Evolutionary conservation across 2,888 invertebrate genomes (phyloP), one percentile per base, ranked within the genome.

Genomic region (Physocephala rufipes): DNA sequence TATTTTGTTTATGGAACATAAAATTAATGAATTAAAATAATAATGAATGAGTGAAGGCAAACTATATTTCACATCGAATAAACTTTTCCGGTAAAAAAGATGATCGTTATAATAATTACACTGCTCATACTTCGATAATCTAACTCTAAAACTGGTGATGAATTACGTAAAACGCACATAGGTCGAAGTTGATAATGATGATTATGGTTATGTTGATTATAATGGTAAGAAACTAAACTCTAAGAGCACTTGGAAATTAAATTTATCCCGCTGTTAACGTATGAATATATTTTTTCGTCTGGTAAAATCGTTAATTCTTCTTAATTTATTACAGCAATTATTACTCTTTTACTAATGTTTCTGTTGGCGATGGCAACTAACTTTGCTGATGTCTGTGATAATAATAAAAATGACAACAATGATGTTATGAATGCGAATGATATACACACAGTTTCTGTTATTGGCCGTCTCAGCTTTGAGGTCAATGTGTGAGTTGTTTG

Each of bases 401-500:
- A 9, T 36, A 36, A 36, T 36, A 9, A 9, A 7, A 9, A 36
- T 36, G 9, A 36, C 5, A 3, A 24, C 24, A 2, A 55, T 26
- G 26, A 55, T 55, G 55, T n/a, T n/a, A n/a, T n/a, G n/a, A n/a
- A 55, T 55, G 26, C 55, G 28, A 26, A 12, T 55, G 53, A 55
- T 4, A 24, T 55, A 26, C 16, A 55, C 55, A 55, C 55, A 55
- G 24, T 24, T 26, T 26, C 2, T 26, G 28, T 24, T 16, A 15
- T 12, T 15, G 24, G 16, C 12, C 55, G 55, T 24, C 26, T 19
- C 19, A 13, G 24, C 45, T 63, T 63, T 63, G 63, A 63, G 63
- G 63, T 47, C 63, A 63, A 47, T 26, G 63, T 24, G 63, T 63
- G 45, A 19, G 47, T 7, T 43, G 62, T 45, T 7, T 16, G 45